Evolutionary conservation across 2,888 invertebrate genomes (phyloP).

Genomic region (Leptura quadrifasciata): DNA sequence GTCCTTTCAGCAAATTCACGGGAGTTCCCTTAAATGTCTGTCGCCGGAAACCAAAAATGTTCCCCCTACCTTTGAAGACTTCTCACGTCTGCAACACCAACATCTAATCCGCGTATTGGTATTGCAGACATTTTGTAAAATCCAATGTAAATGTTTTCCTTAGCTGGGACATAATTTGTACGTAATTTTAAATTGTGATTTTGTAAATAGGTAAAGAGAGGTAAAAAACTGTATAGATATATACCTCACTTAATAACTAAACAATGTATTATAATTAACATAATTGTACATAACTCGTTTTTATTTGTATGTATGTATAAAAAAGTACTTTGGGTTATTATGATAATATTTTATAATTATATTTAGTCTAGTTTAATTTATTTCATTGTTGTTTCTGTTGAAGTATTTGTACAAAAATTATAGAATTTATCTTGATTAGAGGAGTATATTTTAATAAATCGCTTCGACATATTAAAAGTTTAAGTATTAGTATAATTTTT

Average conservation of each 20-base stretch:
- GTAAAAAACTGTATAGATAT: slow-evolving; percentile 58
- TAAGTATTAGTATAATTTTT: slow-evolving; percentile 65
- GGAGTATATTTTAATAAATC: slow-evolving; percentile 59
- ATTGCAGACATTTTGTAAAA: slow-evolving; percentile 28
- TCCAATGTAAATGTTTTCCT: slow-evolving; percentile 35
- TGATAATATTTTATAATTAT: slow-evolving; percentile 37
- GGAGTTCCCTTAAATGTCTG: slow-evolving; percentile 22
- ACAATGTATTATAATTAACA: slow-evolving; percentile 51
- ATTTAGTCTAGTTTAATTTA: slow-evolving; percentile 50
- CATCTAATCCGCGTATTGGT: background rate
- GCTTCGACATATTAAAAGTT: slow-evolving; percentile 55
- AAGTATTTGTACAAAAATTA: slow-evolving; percentile 53
- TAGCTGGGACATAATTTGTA: slow-evolving; percentile 63
- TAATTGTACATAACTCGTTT: slow-evolving; percentile 59
- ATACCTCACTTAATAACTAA: slow-evolving; percentile 40
- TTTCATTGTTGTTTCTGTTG: slow-evolving; percentile 49
- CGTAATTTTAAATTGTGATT: slow-evolving; percentile 73
- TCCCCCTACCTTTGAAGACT: slow-evolving; percentile 24
- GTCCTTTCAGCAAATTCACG: slow-evolving; percentile 2
- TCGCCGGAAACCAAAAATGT: slow-evolving; percentile 30
- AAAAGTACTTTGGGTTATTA: slow-evolving; percentile 44
- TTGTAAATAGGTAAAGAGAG: slow-evolving; percentile 67
- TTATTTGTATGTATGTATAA: slow-evolving; percentile 53
- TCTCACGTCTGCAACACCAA: slow-evolving; percentile 15
- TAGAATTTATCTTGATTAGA: slow-evolving; percentile 49